Conservation (phyloP, 2,888 invertebrate genomes). For the Seira musarum region DNA sequence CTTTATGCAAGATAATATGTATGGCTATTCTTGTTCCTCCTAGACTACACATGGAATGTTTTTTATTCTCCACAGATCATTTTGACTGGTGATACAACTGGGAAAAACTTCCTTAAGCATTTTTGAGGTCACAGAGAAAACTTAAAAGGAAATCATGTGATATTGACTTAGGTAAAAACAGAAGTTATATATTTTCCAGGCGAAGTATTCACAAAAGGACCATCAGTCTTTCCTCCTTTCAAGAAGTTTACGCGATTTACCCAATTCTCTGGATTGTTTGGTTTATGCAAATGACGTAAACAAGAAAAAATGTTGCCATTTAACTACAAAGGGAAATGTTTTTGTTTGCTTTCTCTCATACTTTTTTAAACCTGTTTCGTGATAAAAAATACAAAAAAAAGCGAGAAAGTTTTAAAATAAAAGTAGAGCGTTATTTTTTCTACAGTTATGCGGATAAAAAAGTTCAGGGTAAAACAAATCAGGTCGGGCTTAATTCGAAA, state of each 20-base stretch:
- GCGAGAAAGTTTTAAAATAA: too few species aligned
- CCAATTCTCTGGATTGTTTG: constrained; percentile 53
- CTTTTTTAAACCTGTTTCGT: too few species aligned
- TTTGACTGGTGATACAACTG: constrained; percentile 16
- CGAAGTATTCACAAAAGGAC: constrained; percentile 14
- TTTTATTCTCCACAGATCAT: not conserved
- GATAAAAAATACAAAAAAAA: too few species aligned
- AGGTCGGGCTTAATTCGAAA: too few species aligned
- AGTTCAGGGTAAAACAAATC: too few species aligned
- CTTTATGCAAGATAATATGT: constrained; percentile 43
- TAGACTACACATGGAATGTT: constrained; percentile 13
- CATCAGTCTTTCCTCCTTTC: constrained; percentile 28
- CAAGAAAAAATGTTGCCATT: constrained; percentile 19
- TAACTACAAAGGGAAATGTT: not conserved
- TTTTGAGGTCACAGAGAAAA: constrained; percentile 15
- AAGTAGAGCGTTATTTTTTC: too few species aligned
- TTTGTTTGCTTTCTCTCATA: too few species aligned
- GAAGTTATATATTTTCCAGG: constrained; percentile 18
- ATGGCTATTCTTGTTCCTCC: constrained; percentile 23
- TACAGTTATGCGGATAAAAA: too few species aligned
- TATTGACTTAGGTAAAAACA: constrained; percentile 21
- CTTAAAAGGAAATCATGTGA: constrained; percentile 14
- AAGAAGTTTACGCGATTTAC: constrained; percentile 31
- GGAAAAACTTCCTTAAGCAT: not conserved
- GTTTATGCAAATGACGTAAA: constrained; percentile 53